These are phyloP conservation scores for Monochamus saltuarius DNA, from an alignment of 1,140 invertebrate species.

Conservation along the genomic window DNA sequence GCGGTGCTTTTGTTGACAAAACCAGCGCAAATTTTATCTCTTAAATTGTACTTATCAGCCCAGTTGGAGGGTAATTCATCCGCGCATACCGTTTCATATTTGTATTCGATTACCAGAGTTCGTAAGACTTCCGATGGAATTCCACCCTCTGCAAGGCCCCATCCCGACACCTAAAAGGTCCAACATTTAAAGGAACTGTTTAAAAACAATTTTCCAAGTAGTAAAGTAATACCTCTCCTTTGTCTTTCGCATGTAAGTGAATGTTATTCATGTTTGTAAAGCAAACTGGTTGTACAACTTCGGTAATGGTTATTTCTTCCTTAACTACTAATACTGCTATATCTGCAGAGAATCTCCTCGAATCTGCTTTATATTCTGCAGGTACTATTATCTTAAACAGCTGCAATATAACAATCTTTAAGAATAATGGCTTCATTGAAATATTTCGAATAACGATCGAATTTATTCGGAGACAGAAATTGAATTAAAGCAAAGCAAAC, in stretches of 20 bases:
- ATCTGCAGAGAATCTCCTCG: neutral
- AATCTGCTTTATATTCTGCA: neutral
- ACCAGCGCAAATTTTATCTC: slow-evolving; percentile 7
- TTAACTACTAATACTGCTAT: neutral
- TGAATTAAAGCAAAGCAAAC: no score
- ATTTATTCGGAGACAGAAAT: no score
- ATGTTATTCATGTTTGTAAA: neutral
- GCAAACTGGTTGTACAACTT: neutral
- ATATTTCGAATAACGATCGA: no score
- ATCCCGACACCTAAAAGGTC: slow-evolving; percentile 1
- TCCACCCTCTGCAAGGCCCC: neutral
- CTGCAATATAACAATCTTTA: neutral
- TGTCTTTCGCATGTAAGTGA: neutral
- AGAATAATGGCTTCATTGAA: no score
- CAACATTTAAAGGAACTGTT: no score
- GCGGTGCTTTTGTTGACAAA: neutral
- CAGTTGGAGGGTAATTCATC: neutral
- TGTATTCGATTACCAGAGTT: neutral
- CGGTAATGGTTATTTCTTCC: neutral
- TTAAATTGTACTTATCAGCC: neutral
- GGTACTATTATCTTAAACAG: neutral
- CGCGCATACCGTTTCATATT: neutral
- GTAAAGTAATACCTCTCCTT: neutral
- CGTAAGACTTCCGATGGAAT: neutral
- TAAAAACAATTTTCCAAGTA: no score